Percentiles rank a stretch among this genome's conserved stretches.
Conservation (phyloP, 1,140 invertebrate genomes). For the Drosophila tsacasi region DNA sequence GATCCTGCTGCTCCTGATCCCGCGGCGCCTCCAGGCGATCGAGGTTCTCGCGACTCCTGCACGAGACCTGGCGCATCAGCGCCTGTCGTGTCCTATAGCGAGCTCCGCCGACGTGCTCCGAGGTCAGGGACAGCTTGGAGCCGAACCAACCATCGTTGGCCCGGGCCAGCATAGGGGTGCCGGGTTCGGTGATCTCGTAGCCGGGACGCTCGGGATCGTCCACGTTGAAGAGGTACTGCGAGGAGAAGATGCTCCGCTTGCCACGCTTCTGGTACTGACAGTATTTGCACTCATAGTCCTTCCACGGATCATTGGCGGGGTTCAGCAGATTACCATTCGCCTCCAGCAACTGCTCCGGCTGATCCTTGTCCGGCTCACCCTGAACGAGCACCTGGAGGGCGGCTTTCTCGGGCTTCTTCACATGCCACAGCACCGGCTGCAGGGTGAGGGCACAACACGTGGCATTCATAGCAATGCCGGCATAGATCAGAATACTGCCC, state of each 20-base stretch:
- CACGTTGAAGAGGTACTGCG: slow-evolving; percentile 89
- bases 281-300: slow-evolving; percentile 85
- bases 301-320: slow-evolving; percentile 60
- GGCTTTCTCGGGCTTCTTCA: slow-evolving; percentile 59
- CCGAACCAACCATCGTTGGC: slow-evolving; percentile 89
- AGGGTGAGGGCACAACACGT: slow-evolving; percentile 87
- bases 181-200: slow-evolving; percentile 88
- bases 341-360: slow-evolving; percentile 44
- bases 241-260: slow-evolving; percentile 87
- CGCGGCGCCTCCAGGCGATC: slow-evolving; percentile 38
- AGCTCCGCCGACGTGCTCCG: slow-evolving; percentile 84
- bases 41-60: slow-evolving; percentile 63
- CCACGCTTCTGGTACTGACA: slow-evolving; percentile 65
- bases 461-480: slow-evolving; percentile 87
- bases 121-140: slow-evolving; percentile 85
- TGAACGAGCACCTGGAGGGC: background rate
- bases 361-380: slow-evolving; percentile 15
- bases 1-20: slow-evolving; percentile 10
- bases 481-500: slow-evolving; percentile 87
- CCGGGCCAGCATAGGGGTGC: slow-evolving; percentile 88
- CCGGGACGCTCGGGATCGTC: slow-evolving; percentile 87
- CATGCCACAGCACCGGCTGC: slow-evolving; percentile 88
- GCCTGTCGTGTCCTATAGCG: slow-evolving; percentile 86
- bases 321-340: slow-evolving; percentile 64
- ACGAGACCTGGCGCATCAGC: slow-evolving; percentile 84